phyloP scores from a whole-genome alignment of 2,888 invertebrate species.

The Melinaea marsaeus region DNA sequence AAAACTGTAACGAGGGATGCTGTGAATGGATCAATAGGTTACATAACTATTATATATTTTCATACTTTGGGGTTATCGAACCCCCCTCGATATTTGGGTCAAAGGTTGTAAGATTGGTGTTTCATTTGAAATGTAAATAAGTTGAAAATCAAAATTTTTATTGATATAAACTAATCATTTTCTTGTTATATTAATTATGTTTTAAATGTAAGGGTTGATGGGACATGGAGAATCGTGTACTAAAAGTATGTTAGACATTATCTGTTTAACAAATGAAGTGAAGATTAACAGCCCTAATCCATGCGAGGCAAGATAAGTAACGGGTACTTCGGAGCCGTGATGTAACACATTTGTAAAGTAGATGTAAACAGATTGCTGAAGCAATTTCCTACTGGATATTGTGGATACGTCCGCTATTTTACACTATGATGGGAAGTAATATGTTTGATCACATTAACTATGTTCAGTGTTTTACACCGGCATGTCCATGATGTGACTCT shows the following conservation, averaged over 20 bases:
- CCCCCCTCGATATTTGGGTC: constrained; percentile 17
- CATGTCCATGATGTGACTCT: no score
- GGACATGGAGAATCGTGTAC: no score
- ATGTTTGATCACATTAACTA: neutral
- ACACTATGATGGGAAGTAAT: constrained; percentile 5
- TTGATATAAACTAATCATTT: neutral
- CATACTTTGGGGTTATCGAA: constrained; percentile 39
- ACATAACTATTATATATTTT: constrained; percentile 38
- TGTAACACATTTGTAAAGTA: constrained; percentile 73
- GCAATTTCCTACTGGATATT: constrained; percentile 49
- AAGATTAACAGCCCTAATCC: constrained; percentile 45
- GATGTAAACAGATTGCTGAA: constrained; percentile 68
- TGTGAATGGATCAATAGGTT: constrained; percentile 41
- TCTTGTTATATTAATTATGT: neutral
- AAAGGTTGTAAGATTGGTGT: neutral
- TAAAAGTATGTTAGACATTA: neutral
- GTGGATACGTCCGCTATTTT: constrained; percentile 6
- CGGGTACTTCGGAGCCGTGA: constrained; percentile 60
- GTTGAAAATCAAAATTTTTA: neutral
- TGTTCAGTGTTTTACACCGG: neutral
- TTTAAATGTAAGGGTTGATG: neutral
- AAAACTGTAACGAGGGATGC: constrained; percentile 55
- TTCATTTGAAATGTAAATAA: neutral
- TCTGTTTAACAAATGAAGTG: neutral
- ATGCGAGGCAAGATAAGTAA: constrained; percentile 57